Conservation (phyloP, 2,113 vertebrate genomes). For the Cygnus buccinator region DNA sequence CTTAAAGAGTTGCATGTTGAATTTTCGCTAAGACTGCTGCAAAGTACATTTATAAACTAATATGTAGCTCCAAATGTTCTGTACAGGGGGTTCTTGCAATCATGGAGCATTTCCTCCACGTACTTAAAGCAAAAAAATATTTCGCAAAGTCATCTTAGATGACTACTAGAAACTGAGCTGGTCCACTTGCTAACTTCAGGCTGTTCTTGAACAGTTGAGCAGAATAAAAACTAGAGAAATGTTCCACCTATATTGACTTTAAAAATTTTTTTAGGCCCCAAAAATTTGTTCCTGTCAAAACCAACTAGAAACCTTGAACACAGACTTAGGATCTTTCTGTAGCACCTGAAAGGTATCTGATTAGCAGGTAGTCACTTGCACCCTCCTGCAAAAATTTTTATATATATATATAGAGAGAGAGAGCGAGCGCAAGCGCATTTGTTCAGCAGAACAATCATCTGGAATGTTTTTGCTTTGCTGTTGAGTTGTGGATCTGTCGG, state of each 20-base stretch:
- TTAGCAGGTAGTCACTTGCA: not conserved
- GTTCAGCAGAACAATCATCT: not conserved
- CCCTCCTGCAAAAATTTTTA: not conserved
- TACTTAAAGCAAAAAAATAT: not conserved
- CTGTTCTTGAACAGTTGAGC: not conserved
- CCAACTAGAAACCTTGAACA: not conserved
- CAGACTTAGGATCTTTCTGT: not conserved
- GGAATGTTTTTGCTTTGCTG: not conserved
- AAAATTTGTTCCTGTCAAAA: not conserved
- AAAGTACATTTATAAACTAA: not conserved
- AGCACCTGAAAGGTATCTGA: not conserved
- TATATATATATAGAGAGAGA: not conserved
- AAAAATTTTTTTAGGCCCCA: not conserved
- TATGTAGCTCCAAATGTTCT: not conserved
- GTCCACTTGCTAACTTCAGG: not conserved
- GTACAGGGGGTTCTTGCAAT: not conserved
- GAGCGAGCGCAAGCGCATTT: not conserved
- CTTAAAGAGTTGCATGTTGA: not conserved
- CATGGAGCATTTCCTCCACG: rapidly evolving
- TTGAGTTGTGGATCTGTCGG: not conserved
- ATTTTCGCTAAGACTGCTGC: not conserved
- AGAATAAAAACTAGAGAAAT: not conserved
- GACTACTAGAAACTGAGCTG: not conserved
- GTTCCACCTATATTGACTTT: not conserved
- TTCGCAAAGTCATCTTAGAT: not conserved